Conservation (phyloP, 1,140 invertebrate species). For the Campoletis sonorensis region DNA sequence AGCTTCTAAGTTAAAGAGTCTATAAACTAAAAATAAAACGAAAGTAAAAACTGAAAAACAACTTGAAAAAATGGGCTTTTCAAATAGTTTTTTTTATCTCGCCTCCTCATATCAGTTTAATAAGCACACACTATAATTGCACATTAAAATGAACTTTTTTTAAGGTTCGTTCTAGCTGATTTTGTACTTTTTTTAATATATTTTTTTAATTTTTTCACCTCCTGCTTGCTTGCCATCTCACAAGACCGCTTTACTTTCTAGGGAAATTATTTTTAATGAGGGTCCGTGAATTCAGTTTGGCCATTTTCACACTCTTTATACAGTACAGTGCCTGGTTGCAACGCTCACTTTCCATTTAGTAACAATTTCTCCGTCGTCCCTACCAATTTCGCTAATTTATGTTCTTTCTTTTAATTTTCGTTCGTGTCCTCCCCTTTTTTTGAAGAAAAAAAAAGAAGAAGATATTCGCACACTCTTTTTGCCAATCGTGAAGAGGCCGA, state of each 20-base stretch:
- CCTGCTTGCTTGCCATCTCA: not conserved
- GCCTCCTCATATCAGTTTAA: not conserved
- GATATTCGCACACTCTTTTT: not conserved
- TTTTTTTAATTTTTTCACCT: too few relatives aligned
- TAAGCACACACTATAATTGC: slow-evolving; percentile 45
- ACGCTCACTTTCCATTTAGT: not conserved
- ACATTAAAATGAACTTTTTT: slow-evolving; percentile 54
- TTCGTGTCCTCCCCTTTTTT: not conserved
- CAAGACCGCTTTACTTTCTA: slow-evolving; percentile 33
- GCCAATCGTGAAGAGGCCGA: not conserved
- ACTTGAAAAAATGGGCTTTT: too few relatives aligned
- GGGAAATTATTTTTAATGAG: slow-evolving; percentile 56
- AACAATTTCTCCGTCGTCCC: not conserved
- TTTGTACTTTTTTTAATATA: not conserved
- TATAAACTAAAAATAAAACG: too few relatives aligned
- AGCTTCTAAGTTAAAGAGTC: too few relatives aligned
- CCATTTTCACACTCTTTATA: not conserved
- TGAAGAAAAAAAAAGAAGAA: too few relatives aligned
- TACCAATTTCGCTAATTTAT: not conserved
- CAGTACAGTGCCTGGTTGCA: not conserved
- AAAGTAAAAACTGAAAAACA: too few relatives aligned
- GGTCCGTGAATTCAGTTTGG: not conserved
- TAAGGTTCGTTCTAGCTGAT: not conserved
- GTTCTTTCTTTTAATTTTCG: not conserved
- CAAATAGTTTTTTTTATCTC: not conserved